Percentiles rank a stretch among this genome's conserved stretches.
Evolutionary conservation across 2,797 vertebrate genomes (phyloP).

Genomic region (Sardinella longiceps): DNA sequence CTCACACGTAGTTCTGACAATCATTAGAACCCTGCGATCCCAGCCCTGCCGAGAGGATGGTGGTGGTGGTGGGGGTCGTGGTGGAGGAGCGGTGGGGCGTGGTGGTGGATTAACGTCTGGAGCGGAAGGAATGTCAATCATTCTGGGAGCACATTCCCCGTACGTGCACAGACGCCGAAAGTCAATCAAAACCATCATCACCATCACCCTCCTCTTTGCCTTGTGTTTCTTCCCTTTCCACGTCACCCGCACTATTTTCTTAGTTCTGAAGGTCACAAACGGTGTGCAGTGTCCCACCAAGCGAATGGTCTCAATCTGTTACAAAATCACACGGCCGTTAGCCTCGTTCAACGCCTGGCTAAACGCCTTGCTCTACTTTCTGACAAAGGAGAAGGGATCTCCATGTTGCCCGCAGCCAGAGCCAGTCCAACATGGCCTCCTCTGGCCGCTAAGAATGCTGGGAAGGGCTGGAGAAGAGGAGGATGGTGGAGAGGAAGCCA

Average conservation of each 20-base stretch:
- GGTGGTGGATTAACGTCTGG: constrained; percentile 56
- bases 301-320: constrained; percentile 79
- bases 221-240: constrained; percentile 84
- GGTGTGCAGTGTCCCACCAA: constrained; percentile 71
- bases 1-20: constrained; percentile 79
- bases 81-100: constrained; percentile 40
- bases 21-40: constrained; percentile 75
- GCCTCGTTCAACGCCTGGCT: constrained; percentile 85
- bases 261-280: constrained; percentile 72
- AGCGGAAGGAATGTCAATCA: constrained; percentile 65
- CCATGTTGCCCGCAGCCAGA: constrained; percentile 68
- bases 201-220: constrained; percentile 81
- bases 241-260: constrained; percentile 80
- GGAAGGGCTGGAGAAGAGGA: constrained; percentile 69
- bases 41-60: constrained; percentile 59
- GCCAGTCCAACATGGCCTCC: constrained; percentile 58
- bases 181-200: constrained; percentile 81
- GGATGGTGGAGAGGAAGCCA: constrained; percentile 64
- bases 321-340: constrained; percentile 82
- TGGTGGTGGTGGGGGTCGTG: constrained; percentile 54
- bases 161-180: constrained; percentile 76
- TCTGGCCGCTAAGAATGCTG: constrained; percentile 76
- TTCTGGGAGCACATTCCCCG: constrained; percentile 70
- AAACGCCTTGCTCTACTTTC: constrained; percentile 82
- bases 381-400: constrained; percentile 79